phyloP scores from a whole-genome alignment of 2,113 vertebrate genomes.

The Trinectes maculatus region DNA sequence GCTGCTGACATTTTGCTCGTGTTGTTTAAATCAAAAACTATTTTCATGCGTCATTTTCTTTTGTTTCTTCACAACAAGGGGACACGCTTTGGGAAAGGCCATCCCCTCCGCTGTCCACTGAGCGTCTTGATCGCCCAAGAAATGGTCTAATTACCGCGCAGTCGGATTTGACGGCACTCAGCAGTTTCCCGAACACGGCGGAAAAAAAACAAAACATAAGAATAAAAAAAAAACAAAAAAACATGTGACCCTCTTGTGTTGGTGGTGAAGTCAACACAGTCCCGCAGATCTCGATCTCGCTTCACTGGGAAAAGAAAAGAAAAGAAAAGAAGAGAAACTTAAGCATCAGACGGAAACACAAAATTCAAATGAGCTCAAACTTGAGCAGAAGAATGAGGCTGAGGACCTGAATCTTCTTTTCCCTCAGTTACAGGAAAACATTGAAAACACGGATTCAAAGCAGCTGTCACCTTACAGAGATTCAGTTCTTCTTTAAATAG shows the following conservation, averaged over 20 bases:
- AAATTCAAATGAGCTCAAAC: too few species aligned
- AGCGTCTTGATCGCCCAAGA: slow-evolving; percentile 59
- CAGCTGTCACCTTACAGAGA: neutral
- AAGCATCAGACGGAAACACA: too few species aligned
- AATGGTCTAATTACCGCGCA: slow-evolving; percentile 64
- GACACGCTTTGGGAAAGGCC: slow-evolving; percentile 73
- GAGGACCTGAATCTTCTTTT: too few species aligned
- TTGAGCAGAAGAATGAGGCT: too few species aligned
- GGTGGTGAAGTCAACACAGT: slow-evolving; percentile 31
- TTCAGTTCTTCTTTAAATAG: neutral
- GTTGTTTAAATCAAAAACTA: slow-evolving; percentile 73
- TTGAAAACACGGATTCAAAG: neutral
- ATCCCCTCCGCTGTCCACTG: slow-evolving; percentile 59
- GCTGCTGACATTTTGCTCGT: slow-evolving; percentile 81
- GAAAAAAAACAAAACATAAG: too few species aligned
- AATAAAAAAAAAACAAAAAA: too few species aligned
- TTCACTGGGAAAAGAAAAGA: too few species aligned
- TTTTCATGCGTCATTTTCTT: slow-evolving; percentile 71
- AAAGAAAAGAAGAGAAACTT: too few species aligned
- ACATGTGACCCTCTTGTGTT: slow-evolving; percentile 40
- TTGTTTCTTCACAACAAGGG: slow-evolving; percentile 63
- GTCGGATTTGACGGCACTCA: slow-evolving; percentile 61
- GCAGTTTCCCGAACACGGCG: slow-evolving; percentile 48
- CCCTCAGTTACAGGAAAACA: too few species aligned
- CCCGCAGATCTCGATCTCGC: slow-evolving; percentile 17